phyloP scores from a whole-genome alignment of 2,888 invertebrate species.

The Brachyopa scutellaris region DNA sequence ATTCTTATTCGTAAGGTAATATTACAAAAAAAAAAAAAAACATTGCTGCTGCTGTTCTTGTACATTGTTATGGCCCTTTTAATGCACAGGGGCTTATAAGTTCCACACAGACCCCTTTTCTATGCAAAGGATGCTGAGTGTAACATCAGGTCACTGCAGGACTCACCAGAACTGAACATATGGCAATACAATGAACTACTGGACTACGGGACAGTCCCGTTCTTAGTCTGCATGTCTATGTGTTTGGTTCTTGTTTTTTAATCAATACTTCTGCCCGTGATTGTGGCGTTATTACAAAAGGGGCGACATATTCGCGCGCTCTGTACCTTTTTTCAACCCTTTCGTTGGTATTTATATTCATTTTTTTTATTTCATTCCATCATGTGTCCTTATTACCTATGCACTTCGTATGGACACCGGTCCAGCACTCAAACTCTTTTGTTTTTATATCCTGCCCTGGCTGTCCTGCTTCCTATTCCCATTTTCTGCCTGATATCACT shows the following conservation, averaged over 20 bases:
- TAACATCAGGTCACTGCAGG: conserved; percentile 54
- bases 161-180: conserved; percentile 51
- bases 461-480: conserved; percentile 62
- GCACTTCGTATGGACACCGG: conserved; percentile 67
- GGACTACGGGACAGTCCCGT: conserved; percentile 71
- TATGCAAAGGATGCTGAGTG: conserved; percentile 40
- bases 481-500: conserved; percentile 71
- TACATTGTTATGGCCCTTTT: conserved; percentile 14
- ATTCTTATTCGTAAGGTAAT: conserved; percentile 39
- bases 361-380: conserved; percentile 45
- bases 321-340: conserved; percentile 62
- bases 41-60: conserved; percentile 13
- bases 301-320: conserved; percentile 59
- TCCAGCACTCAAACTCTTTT: conserved; percentile 31
- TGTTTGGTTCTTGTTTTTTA: conserved; percentile 20
- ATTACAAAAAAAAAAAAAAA: conserved; percentile 23
- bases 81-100: conserved; percentile 31
- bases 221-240: conserved; percentile 45
- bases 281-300: conserved; percentile 70
- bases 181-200: conserved; percentile 68
- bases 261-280: conserved; percentile 68
- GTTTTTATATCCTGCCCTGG: conserved; percentile 62
- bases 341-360: conserved; percentile 52
- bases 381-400: conserved; percentile 71
- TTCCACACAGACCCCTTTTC: conserved; percentile 25